Percentiles rank a stretch among this genome's conserved stretches.
Evolutionary conservation across 2,797 vertebrate species (phyloP).

Genomic region (Liasis olivaceus): DNA sequence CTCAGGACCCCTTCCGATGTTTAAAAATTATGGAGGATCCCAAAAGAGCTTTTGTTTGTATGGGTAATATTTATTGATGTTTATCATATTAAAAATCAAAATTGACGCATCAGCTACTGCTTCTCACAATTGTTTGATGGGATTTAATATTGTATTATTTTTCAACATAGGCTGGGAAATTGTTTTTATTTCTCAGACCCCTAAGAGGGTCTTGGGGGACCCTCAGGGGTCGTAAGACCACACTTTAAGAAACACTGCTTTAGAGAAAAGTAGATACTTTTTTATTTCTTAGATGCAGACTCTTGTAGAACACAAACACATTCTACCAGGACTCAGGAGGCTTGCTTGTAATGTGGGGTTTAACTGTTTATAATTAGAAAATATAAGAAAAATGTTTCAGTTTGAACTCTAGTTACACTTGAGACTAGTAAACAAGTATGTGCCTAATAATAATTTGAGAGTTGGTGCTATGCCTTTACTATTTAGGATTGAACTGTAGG

Average conservation of each 20-base stretch:
- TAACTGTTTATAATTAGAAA: conserved; percentile 16
- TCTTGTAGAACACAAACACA: neutral
- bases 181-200: no score
- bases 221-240: no score
- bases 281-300: neutral
- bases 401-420: neutral
- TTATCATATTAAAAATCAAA: no score
- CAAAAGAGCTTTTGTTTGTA: no score
- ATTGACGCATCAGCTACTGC: no score
- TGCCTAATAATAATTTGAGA: neutral
- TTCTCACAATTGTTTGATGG: no score
- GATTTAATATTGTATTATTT: no score
- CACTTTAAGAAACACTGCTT: no score
- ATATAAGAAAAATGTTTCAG: neutral
- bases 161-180: no score
- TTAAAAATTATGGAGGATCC: neutral
- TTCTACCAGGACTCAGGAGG: neutral
- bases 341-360: neutral
- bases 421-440: neutral
- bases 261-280: no score
- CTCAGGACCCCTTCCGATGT: neutral
- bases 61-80: no score
- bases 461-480: neutral
- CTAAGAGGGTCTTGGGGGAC: no score
- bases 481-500: neutral